Conservation (phyloP, 1,140 invertebrate species). For the Sinella curviseta region DNA sequence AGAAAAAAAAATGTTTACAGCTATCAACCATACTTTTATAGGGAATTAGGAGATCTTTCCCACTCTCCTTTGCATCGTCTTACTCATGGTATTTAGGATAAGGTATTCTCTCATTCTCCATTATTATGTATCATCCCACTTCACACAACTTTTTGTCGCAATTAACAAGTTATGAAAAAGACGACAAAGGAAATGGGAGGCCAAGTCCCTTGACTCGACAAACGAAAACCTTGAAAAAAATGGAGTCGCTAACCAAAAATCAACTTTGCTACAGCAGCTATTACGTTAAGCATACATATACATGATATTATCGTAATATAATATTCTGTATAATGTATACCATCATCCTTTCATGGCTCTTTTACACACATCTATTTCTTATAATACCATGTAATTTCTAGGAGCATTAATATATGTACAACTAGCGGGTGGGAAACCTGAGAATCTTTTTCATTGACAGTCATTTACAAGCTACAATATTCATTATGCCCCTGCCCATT, state of each 20-base stretch:
- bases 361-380: background rate
- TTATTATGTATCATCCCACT: too few relatives aligned
- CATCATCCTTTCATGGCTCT: background rate
- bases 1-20: too few relatives aligned
- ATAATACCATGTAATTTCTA: background rate
- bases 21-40: too few relatives aligned
- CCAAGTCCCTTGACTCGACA: conserved; percentile 14
- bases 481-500: background rate
- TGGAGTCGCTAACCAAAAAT: background rate
- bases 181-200: conserved; percentile 19
- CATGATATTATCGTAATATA: background rate
- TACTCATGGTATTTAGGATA: background rate
- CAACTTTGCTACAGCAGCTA: background rate
- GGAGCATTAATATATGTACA: background rate
- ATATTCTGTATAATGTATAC: background rate
- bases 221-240: background rate
- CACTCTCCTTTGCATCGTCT: too few relatives aligned
- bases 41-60: too few relatives aligned
- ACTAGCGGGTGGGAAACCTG: background rate
- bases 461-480: background rate
- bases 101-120: too few relatives aligned
- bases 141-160: background rate
- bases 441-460: background rate
- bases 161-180: conserved; percentile 5
- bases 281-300: too few relatives aligned